Evolutionary conservation across 2,888 invertebrate species (phyloP).

Genomic region (Xylota sylvarum): DNA sequence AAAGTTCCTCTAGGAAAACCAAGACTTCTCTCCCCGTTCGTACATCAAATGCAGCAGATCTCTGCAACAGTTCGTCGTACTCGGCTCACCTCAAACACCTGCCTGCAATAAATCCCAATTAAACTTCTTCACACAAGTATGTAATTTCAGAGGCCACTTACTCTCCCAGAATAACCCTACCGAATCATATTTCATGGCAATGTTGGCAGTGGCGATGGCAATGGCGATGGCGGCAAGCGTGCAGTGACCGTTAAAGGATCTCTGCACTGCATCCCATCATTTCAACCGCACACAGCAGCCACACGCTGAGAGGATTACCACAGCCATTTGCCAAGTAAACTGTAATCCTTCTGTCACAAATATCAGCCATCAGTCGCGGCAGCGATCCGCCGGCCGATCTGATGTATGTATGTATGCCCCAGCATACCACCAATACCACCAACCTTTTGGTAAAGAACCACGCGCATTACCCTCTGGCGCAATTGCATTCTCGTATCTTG

Average conservation of each 20-base stretch:
- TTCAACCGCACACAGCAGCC: slow-evolving; percentile 71
- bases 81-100: slow-evolving; percentile 67
- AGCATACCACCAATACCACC: slow-evolving; percentile 15
- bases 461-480: slow-evolving; percentile 60
- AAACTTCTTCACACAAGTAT: slow-evolving; percentile 71
- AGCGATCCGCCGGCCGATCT: slow-evolving; percentile 51
- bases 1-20: not conserved
- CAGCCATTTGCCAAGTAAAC: slow-evolving; percentile 71
- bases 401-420: slow-evolving; percentile 26
- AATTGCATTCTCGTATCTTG: slow-evolving; percentile 70
- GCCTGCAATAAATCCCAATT: slow-evolving; percentile 76
- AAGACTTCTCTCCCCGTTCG: not conserved
- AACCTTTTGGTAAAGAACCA: slow-evolving; percentile 11
- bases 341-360: slow-evolving; percentile 77
- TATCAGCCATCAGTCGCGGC: slow-evolving; percentile 72
- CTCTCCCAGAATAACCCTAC: slow-evolving; percentile 62
- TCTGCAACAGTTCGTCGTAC: slow-evolving; percentile 43
- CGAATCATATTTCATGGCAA: slow-evolving; percentile 72
- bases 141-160: slow-evolving; percentile 73
- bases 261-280: slow-evolving; percentile 52
- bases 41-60: not conserved
- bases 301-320: slow-evolving; percentile 69
- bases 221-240: slow-evolving; percentile 29
- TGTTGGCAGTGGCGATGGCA: not conserved
- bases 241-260: slow-evolving; percentile 64